Conservation (phyloP, 2,797 vertebrate genomes). For the Sebastes paucispinis region DNA sequence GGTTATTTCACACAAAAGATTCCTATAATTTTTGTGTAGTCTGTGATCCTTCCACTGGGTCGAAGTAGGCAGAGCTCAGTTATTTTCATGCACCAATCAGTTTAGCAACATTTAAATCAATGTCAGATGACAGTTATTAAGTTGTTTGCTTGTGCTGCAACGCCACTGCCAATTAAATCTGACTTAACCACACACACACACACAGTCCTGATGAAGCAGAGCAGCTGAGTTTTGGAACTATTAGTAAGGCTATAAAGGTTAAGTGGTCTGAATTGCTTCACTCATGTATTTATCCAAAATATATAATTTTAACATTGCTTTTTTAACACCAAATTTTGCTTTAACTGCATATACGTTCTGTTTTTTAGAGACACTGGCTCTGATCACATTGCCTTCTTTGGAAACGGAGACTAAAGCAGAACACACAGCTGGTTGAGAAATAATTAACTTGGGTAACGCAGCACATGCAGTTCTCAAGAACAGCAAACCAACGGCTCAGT, state of each 20-base stretch:
- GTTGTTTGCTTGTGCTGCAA: too few relatives aligned
- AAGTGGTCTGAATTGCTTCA: too few relatives aligned
- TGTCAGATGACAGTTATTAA: too few relatives aligned
- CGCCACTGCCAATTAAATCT: too few relatives aligned
- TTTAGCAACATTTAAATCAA: too few relatives aligned
- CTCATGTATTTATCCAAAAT: background rate
- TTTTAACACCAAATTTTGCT: background rate
- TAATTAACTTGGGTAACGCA: conserved; percentile 16
- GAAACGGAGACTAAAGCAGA: background rate
- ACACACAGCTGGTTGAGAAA: conserved; percentile 7
- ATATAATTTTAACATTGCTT: background rate
- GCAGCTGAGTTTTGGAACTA: background rate
- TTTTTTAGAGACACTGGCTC: background rate
- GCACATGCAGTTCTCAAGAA: background rate
- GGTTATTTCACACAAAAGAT: background rate
- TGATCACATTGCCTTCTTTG: background rate
- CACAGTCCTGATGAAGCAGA: background rate
- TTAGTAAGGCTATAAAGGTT: background rate
- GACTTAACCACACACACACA: background rate
- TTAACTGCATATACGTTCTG: background rate
- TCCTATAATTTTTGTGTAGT: background rate
- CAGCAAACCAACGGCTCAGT: background rate
- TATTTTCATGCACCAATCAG: too few relatives aligned
- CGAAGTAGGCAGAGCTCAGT: too few relatives aligned
- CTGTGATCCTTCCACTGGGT: background rate